Evolutionary conservation across 2,888 invertebrate genomes (phyloP).

Genomic region (Campaea margaritaria): DNA sequence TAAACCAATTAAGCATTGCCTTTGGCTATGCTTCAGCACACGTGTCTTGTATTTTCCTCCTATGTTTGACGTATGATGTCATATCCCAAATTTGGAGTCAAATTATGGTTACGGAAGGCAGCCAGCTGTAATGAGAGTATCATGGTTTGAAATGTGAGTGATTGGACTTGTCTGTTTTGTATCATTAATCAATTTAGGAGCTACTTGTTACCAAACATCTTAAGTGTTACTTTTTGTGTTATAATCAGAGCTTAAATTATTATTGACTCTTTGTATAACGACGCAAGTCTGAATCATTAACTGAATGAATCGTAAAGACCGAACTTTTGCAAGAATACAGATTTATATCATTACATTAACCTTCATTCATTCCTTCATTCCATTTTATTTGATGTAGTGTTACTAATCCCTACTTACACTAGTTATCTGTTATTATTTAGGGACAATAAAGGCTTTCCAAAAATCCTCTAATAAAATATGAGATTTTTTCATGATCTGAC

Average conservation of each 20-base stretch:
- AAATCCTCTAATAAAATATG: not conserved
- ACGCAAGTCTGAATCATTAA: no score
- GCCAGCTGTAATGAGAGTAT: slow-evolving; percentile 48
- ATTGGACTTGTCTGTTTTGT: slow-evolving; percentile 30
- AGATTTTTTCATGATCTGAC: slow-evolving; percentile 6
- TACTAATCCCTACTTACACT: not conserved
- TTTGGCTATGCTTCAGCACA: slow-evolving; percentile 37
- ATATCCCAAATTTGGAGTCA: slow-evolving; percentile 48
- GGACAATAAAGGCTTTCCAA: not conserved
- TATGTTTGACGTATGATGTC: slow-evolving; percentile 51
- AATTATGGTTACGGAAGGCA: slow-evolving; percentile 49
- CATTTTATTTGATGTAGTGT: no score
- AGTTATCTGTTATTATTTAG: not conserved
- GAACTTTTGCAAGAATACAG: no score
- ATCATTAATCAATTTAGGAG: slow-evolving; percentile 28
- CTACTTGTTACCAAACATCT: slow-evolving; percentile 8
- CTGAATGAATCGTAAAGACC: no score
- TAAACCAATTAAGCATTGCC: slow-evolving; percentile 37
- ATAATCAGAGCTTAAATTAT: no score
- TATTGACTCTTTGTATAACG: no score
- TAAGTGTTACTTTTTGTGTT: not conserved
- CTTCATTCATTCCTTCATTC: no score
- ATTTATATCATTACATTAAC: no score
- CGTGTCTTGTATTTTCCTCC: slow-evolving; percentile 31
- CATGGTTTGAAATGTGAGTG: slow-evolving; percentile 40